Evolutionary conservation across 2,797 vertebrate species (phyloP).

Genomic region (Acanthopagrus latus): DNA sequence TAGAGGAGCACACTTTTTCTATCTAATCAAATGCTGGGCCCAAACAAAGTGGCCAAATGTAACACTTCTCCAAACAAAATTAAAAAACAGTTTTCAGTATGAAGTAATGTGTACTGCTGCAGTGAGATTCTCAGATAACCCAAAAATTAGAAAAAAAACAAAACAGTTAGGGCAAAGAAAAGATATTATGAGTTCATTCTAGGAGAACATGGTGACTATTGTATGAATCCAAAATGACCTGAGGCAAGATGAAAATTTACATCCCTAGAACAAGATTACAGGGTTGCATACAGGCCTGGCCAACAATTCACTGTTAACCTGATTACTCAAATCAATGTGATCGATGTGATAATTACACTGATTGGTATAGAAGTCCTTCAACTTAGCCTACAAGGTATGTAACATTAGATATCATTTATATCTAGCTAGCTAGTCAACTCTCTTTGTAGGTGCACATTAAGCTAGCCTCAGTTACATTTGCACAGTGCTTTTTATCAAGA

Average conservation of each 20-base stretch:
- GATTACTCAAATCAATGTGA: background rate
- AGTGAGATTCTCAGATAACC: slow-evolving; percentile 53
- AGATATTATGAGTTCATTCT: background rate
- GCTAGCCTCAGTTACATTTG: background rate
- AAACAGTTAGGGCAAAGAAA: background rate
- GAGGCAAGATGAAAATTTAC: background rate
- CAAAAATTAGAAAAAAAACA: slow-evolving; percentile 22
- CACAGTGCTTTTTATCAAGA: slow-evolving; percentile 3
- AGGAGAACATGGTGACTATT: background rate
- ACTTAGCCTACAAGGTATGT: background rate
- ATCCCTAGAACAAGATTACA: too few species aligned
- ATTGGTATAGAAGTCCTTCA: background rate
- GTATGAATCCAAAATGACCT: slow-evolving; percentile 6
- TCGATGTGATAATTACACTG: background rate
- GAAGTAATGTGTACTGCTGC: background rate
- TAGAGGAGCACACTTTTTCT: background rate
- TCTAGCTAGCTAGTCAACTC: background rate
- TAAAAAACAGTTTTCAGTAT: background rate
- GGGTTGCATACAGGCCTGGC: too few species aligned
- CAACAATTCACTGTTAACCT: background rate
- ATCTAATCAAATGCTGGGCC: background rate
- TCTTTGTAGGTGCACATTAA: background rate
- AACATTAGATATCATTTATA: background rate
- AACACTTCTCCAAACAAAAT: background rate
- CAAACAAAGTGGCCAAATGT: background rate